phyloP scores from a whole-genome alignment of 2,888 invertebrate genomes.

The Lamproptera curius region DNA sequence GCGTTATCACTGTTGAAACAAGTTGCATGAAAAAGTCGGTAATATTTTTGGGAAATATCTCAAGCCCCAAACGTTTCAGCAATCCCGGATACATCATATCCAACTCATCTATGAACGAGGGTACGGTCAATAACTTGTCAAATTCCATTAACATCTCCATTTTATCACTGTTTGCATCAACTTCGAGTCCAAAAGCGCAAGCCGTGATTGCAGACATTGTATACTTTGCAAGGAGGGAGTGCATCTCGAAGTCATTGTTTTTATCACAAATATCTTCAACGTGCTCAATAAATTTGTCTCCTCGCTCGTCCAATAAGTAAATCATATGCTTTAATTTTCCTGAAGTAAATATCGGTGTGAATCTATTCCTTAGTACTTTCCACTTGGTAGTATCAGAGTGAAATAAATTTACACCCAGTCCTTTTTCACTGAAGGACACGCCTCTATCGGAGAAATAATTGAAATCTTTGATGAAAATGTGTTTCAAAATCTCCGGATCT shows the following conservation, averaged over 20 bases:
- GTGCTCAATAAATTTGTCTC: too few relatives aligned
- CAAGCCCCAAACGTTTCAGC: neutral
- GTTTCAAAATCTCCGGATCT: slow-evolving; percentile 49
- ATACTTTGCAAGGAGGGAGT: neutral
- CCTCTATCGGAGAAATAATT: slow-evolving; percentile 45
- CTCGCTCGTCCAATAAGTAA: slow-evolving; percentile 30
- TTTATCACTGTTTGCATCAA: neutral
- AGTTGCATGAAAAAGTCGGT: neutral
- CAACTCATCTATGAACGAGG: neutral
- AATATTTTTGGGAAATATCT: neutral
- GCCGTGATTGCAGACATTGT: neutral
- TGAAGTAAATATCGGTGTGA: slow-evolving; percentile 49
- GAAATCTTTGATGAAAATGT: slow-evolving; percentile 50
- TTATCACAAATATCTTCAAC: neutral
- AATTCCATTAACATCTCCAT: neutral
- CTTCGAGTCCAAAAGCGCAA: neutral
- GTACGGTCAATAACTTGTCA: neutral
- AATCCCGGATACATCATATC: too few relatives aligned
- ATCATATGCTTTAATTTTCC: slow-evolving; percentile 53
- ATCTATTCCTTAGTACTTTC: slow-evolving; percentile 39
- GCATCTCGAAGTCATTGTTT: neutral
- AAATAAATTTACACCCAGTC: slow-evolving; percentile 45
- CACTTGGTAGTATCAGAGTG: slow-evolving; percentile 45
- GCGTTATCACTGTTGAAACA: neutral
- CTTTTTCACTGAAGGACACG: slow-evolving; percentile 39